Evolutionary conservation across 2,113 vertebrate genomes (phyloP), one percentile per base, ranked within the genome.

Genomic region (Ammodytes marinus): DNA sequence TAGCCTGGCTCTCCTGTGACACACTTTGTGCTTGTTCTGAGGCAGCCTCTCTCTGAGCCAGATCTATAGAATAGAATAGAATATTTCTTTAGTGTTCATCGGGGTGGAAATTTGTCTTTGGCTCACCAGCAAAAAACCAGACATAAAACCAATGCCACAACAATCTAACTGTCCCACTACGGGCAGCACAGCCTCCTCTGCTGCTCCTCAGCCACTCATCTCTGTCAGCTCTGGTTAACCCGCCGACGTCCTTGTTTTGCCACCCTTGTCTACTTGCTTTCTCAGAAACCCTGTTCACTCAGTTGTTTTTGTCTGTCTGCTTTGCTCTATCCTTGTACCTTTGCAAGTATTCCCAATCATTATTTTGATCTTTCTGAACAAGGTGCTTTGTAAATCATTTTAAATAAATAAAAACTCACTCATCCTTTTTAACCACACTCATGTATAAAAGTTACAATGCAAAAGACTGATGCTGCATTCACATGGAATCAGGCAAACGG

Each of bases 1-100:
- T 76, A 84, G 84, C 66, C 40, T 8, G 64, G 79, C 89, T 82
- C 87, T 79, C 42, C 63, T 52, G 74, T 90, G 88, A 87, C 90
- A 91, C 79, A 87, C 74, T 85, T 85, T 79, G 55, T 58, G 61
- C 69, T 59, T 69, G 27, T 27, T 60, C 69, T 72, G 74, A 83
- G 17, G 70, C 69, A 66, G 66, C 68, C 19, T 66, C 77, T 79
- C 42, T 49, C 42, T 54, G 79, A 85, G 69, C 59, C 66, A 66
- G 49, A 83, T 80, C 83, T 27, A 27, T 27, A 27, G 27, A 27
- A 27, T 27, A 27, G 27, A 27, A 27, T 27, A 27, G 27, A 27
- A 27, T 27, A 27, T 27, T 27, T 27, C 27, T 27, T 27, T 27
- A 27, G 1, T 27, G 27, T 27, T 2, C 27, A 27, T 27, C 27